Conservation (phyloP, 1,140 invertebrate genomes). For the Bombus sibiricus region DNA sequence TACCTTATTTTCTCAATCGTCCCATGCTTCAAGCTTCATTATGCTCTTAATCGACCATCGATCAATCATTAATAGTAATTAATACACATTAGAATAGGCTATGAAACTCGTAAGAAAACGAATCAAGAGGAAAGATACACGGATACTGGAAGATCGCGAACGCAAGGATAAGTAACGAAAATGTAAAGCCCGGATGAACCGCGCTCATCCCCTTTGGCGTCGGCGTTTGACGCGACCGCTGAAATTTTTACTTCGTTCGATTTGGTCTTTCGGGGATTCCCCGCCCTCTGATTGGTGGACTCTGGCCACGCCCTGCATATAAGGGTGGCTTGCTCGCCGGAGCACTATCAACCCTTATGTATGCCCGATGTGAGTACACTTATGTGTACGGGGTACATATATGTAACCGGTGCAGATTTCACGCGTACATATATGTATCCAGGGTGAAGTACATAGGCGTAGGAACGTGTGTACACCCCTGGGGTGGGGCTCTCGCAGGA, state of each 20-base stretch:
- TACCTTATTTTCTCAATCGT: no score
- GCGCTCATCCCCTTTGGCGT: constrained; percentile 74
- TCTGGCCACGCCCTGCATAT: constrained; percentile 79
- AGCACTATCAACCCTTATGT: constrained; percentile 78
- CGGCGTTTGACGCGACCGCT: constrained; percentile 77
- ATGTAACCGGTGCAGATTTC: constrained; percentile 49
- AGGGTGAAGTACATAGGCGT: constrained; percentile 55
- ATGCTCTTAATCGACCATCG: no score
- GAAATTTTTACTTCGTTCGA: constrained; percentile 79
- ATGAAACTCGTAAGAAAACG: no score
- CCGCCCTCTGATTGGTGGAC: constrained; percentile 76
- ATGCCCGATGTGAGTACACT: constrained; percentile 72
- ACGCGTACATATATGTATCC: constrained; percentile 42
- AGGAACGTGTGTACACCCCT: constrained; percentile 62
- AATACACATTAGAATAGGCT: no score
- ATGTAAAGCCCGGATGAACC: constrained; percentile 76
- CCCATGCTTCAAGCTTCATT: no score
- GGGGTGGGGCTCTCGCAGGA: constrained; percentile 62
- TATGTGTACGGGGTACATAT: constrained; percentile 58
- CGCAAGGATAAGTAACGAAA: constrained; percentile 69
- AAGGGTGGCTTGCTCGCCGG: constrained; percentile 74
- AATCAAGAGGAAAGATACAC: neutral
- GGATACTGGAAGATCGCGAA: neutral
- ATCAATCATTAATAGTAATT: no score
- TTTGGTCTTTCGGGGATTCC: constrained; percentile 75